Percentiles rank a stretch among this genome's conserved stretches.
Evolutionary conservation across 2,113 vertebrate species (phyloP).

Genomic region (Cottus gobio): DNA sequence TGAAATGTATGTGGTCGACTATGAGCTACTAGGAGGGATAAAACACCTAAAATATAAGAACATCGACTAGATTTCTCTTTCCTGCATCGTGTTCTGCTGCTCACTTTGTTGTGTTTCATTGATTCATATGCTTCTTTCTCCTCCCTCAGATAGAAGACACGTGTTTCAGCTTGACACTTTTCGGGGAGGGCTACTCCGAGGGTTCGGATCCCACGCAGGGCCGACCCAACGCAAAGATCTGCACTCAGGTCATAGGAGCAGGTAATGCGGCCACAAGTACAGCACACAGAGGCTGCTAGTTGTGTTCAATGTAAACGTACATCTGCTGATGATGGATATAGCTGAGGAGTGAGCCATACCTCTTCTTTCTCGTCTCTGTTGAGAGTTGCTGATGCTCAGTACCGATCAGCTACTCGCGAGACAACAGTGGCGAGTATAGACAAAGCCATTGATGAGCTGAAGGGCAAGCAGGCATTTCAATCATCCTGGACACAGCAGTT

Average conservation of each 20-base stretch:
- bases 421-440: too few species aligned
- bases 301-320: background rate
- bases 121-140: background rate
- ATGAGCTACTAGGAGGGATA: background rate
- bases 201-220: slow-evolving; percentile 76
- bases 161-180: slow-evolving; percentile 89
- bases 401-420: too few species aligned
- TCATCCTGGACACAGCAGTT: too few species aligned
- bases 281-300: background rate
- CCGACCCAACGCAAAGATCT: slow-evolving; percentile 87
- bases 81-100: background rate
- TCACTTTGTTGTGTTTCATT: background rate
- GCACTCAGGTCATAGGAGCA: slow-evolving; percentile 89
- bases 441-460: too few species aligned
- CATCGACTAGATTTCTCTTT: background rate
- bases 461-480: too few species aligned
- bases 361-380: too few species aligned
- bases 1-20: background rate
- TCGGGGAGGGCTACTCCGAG: slow-evolving; percentile 88
- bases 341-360: too few species aligned
- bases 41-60: background rate
- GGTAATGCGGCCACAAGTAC: slow-evolving; percentile 72
- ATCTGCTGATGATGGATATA: background rate
- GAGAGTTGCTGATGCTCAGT: too few species aligned
- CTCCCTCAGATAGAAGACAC: slow-evolving; percentile 84